Evolutionary conservation across 1,140 invertebrate genomes (phyloP).

Genomic region (Hestina assimilis): DNA sequence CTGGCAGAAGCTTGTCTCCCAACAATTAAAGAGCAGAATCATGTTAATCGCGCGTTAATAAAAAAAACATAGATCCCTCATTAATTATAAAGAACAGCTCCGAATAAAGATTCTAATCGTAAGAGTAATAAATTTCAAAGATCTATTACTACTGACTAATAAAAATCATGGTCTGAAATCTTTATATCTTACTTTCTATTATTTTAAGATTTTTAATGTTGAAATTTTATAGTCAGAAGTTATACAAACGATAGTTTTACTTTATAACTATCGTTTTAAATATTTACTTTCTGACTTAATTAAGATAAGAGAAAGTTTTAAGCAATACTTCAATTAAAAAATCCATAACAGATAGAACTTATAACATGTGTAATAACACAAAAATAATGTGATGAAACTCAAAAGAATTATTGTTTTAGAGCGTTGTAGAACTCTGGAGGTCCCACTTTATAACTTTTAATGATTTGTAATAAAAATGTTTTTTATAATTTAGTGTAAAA

Average conservation of each 20-base stretch:
- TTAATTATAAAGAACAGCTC: constrained; percentile 17
- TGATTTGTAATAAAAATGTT: neutral
- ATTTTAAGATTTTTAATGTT: neutral
- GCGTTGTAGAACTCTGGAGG: neutral
- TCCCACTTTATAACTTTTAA: neutral
- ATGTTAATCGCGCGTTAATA: neutral
- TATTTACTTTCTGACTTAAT: too few species aligned
- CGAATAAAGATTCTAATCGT: constrained; percentile 11
- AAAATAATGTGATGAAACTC: too few species aligned
- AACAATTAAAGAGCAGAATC: neutral
- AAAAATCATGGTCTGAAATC: neutral
- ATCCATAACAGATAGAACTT: too few species aligned
- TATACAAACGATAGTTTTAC: too few species aligned
- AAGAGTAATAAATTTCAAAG: constrained; percentile 5
- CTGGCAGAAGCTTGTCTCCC: too few species aligned
- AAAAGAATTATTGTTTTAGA: too few species aligned
- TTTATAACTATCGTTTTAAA: too few species aligned
- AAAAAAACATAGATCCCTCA: constrained; percentile 1
- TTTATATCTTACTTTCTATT: neutral
- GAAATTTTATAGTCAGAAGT: too few species aligned
- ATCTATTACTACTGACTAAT: constrained; percentile 1
- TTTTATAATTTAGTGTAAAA: neutral
- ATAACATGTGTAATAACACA: too few species aligned
- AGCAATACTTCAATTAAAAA: too few species aligned
- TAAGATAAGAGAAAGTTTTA: too few species aligned